phyloP scores from a whole-genome alignment of 2,888 invertebrate species.

The Coleophora deauratella region DNA sequence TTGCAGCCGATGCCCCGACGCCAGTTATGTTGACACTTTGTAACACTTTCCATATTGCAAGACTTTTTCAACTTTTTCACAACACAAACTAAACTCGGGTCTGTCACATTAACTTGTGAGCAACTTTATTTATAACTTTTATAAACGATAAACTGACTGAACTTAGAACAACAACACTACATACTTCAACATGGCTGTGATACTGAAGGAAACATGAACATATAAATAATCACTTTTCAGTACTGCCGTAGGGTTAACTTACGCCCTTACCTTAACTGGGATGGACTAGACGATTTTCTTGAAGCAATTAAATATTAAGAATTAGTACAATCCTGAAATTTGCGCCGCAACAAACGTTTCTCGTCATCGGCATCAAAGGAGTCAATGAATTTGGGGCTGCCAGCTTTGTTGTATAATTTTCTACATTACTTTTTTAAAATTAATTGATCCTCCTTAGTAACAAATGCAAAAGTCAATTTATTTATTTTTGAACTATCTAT shows the following conservation, averaged over 20 bases:
- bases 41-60: conserved; percentile 70
- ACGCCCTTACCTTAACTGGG: conserved; percentile 72
- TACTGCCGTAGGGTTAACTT: conserved; percentile 67
- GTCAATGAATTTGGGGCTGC: conserved; percentile 5
- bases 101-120: conserved; percentile 71
- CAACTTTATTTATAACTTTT: conserved; percentile 62
- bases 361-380: conserved; percentile 37
- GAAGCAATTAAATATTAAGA: conserved; percentile 48
- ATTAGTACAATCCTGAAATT: conserved; percentile 43
- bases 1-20: conserved; percentile 68
- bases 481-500: too few species aligned
- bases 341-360: conserved; percentile 58
- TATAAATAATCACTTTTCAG: conserved; percentile 71
- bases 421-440: neutral
- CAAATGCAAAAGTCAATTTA: too few species aligned
- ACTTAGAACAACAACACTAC: conserved; percentile 71
- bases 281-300: conserved; percentile 66
- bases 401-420: neutral
- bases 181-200: conserved; percentile 71
- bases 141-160: conserved; percentile 62
- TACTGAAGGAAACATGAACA: conserved; percentile 70
- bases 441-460: too few species aligned
- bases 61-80: conserved; percentile 66
- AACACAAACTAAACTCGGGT: conserved; percentile 71
- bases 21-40: conserved; percentile 71